Base-by-base conservation (phyloP, 2,888 invertebrate species). In the Eilema griseolum region DNA sequence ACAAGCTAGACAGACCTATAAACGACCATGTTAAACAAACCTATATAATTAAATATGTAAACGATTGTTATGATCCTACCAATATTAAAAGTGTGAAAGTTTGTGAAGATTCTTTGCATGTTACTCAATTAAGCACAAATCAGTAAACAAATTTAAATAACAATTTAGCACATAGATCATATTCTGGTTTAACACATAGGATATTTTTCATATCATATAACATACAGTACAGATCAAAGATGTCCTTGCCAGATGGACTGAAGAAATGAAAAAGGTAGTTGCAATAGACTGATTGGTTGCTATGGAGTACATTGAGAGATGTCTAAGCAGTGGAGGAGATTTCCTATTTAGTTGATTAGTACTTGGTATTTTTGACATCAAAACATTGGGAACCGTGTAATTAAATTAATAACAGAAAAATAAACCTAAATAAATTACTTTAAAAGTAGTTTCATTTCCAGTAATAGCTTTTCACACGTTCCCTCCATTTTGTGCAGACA, bases 1-100 rank as follows among this genome's bases (percentile, higher is more conserved):
- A 61, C 70, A 56, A 33, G 24, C 62, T 41, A 73, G 68, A 76
- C 77, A 74, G 72, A 37, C 41, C 37, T 61, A 11, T 46, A 67
- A 61, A 37, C 67, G 64, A 67, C 66, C 24, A 57, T 65, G 33
- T 61, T 24, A 61, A 70, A 61, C 37, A 57, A 66, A 46, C 33
- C 28, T 62, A 52, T 24, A 59, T 20, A 24, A 2, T 33, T 37
- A 12, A 12, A 37, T 41, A 26, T 1, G 1, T 46, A 41, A 26
- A 11, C 20, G 1, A 26, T 31, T 28, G 20, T 8, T n/a, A 20
- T 52, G n/a, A 16, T 41, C 4, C 41, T 41, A 41, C 37, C 12
- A 14, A 12, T 14, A 11, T 41, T 16, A 41, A 16, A 41, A 41
- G 16, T 46, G 20, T 20, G 16, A 20, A 16, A 20, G 46, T 20